phyloP scores from a whole-genome alignment of 2,888 invertebrate genomes.

The Drosophila mulleri region DNA sequence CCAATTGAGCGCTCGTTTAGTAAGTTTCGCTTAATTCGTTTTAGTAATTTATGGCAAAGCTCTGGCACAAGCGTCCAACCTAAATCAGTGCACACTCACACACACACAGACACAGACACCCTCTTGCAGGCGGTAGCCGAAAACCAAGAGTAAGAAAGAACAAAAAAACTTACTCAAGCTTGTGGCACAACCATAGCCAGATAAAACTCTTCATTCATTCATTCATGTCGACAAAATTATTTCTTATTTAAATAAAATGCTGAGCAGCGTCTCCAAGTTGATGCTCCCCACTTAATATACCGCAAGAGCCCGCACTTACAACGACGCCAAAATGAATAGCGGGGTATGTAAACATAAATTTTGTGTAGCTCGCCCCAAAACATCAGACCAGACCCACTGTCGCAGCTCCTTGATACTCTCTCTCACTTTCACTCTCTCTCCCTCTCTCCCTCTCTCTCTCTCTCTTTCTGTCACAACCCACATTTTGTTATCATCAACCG shows the following conservation, averaged over 20 bases:
- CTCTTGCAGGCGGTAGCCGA: slow-evolving; percentile 18
- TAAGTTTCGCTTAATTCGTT: slow-evolving; percentile 80
- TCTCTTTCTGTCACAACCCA: slow-evolving; percentile 19
- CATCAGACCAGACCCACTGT: slow-evolving; percentile 2
- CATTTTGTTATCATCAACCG: slow-evolving; percentile 78
- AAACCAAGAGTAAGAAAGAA: slow-evolving; percentile 31
- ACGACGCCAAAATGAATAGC: slow-evolving; percentile 73
- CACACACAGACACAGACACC: neutral
- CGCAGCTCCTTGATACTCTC: slow-evolving; percentile 2
- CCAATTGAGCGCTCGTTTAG: slow-evolving; percentile 78
- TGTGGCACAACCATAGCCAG: slow-evolving; percentile 54
- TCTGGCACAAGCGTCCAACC: slow-evolving; percentile 52
- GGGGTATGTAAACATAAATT: slow-evolving; percentile 81
- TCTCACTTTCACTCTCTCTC: neutral
- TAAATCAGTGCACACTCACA: slow-evolving; percentile 52
- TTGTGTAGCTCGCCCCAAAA: slow-evolving; percentile 59
- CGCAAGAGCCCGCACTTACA: slow-evolving; percentile 80
- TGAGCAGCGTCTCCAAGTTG: slow-evolving; percentile 59
- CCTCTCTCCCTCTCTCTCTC: neutral
- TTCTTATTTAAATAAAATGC: slow-evolving; percentile 82
- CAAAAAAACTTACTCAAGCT: slow-evolving; percentile 48
- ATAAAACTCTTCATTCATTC: slow-evolving; percentile 82
- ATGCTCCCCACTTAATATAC: slow-evolving; percentile 79
- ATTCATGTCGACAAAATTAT: slow-evolving; percentile 82
- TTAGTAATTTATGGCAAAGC: slow-evolving; percentile 79